A percentile compares a stretch with the other conserved stretches of the same genome.
Conservation (phyloP, 2,888 invertebrate species). For the Drosophila buzzatii region DNA sequence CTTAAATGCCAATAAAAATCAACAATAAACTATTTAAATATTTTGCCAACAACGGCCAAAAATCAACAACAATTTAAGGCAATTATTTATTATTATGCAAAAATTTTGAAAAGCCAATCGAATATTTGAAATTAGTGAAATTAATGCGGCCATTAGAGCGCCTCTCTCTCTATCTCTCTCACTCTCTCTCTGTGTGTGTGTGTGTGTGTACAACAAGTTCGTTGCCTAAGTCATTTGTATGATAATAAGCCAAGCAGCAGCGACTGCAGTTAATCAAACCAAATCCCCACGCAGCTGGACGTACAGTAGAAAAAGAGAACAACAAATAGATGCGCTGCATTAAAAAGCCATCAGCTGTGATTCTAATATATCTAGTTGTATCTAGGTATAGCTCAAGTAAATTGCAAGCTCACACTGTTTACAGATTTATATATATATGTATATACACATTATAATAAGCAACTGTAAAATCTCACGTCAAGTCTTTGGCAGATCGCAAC, state of each 20-base stretch:
- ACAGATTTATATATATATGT: neutral
- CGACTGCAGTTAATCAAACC: slow-evolving; percentile 35
- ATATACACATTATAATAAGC: slow-evolving; percentile 1
- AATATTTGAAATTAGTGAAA: slow-evolving; percentile 40
- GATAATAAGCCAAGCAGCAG: slow-evolving; percentile 39
- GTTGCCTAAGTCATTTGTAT: slow-evolving; percentile 62
- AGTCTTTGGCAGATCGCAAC: slow-evolving; percentile 15
- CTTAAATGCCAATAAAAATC: slow-evolving; percentile 38
- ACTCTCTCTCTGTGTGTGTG: slow-evolving; percentile 3
- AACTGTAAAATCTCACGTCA: slow-evolving; percentile 24
- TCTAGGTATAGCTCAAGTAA: neutral
- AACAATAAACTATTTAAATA: slow-evolving; percentile 40
- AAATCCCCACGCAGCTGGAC: slow-evolving; percentile 27
- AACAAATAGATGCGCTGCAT: slow-evolving; percentile 19
- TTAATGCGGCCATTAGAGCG: slow-evolving; percentile 43
- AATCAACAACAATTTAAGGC: slow-evolving; percentile 24
- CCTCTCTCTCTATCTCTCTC: neutral
- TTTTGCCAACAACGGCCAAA: slow-evolving; percentile 6
- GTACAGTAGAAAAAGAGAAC: slow-evolving; percentile 17
- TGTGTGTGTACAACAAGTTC: slow-evolving; percentile 44
- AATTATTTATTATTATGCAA: slow-evolving; percentile 42
- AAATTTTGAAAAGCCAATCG: slow-evolving; percentile 31
- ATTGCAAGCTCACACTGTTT: neutral
- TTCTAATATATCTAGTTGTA: neutral
- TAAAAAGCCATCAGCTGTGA: slow-evolving; percentile 36